These are phyloP conservation scores for Etia nguti DNA, from an alignment of 2,113 vertebrate species.

Conservation along the genomic window DNA sequence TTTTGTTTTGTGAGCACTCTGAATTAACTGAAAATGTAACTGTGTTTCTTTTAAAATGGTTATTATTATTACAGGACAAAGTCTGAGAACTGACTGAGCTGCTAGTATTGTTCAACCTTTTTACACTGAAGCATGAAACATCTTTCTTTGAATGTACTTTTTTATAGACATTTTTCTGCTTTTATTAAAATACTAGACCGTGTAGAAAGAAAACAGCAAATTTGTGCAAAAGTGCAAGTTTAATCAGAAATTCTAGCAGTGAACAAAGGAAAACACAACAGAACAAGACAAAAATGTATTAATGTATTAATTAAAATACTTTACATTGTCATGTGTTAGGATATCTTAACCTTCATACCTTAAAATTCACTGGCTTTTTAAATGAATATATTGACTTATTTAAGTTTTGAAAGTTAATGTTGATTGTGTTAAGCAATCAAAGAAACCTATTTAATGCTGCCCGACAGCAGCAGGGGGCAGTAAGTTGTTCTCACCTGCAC, in stretches of 20 bases:
- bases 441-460: background rate
- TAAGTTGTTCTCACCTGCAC: background rate
- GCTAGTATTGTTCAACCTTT: background rate
- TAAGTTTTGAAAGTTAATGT: background rate
- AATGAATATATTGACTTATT: background rate
- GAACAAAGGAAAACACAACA: background rate
- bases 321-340: background rate
- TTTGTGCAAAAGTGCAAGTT: background rate
- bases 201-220: background rate
- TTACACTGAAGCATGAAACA: background rate
- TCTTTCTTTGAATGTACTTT: background rate
- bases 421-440: background rate
- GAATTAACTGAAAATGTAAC: background rate
- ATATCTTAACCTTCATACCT: background rate
- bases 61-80: background rate
- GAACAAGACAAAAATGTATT: background rate
- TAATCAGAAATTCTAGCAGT: background rate
- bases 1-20: background rate
- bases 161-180: background rate
- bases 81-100: background rate
- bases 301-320: background rate
- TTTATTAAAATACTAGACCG: background rate
- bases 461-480: constrained; percentile 25
- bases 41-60: background rate
- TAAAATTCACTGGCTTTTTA: background rate